Conservation (phyloP, 1,140 invertebrate species). For the Proctacanthus coquilletti region DNA sequence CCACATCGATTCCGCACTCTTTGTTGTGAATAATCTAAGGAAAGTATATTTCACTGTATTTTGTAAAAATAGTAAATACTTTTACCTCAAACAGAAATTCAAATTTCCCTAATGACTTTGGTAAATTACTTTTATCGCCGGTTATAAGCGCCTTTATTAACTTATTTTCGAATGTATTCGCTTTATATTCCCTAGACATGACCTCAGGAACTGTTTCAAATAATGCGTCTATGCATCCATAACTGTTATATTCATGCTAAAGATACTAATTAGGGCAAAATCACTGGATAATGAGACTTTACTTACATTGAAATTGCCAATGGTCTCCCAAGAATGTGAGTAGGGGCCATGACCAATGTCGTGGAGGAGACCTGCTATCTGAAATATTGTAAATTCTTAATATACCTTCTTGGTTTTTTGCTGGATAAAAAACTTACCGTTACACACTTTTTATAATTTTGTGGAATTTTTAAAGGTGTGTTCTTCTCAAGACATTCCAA, state of each 20-base stretch:
- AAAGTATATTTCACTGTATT: background rate
- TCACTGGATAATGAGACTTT: too few species aligned
- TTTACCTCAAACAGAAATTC: constrained; percentile 9
- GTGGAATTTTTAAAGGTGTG: constrained; percentile 12
- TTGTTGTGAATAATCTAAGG: constrained; percentile 48
- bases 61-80: background rate
- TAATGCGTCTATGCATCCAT: constrained; percentile 17
- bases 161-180: too few species aligned
- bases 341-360: constrained; percentile 54
- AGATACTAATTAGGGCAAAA: too few species aligned
- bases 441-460: constrained; percentile 13
- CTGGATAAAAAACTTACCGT: constrained; percentile 5
- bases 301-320: too few species aligned
- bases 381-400: constrained; percentile 13
- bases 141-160: constrained; percentile 20
- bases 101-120: constrained; percentile 3
- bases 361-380: constrained; percentile 50
- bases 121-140: constrained; percentile 9
- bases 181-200: too few species aligned
- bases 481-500: constrained; percentile 15
- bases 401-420: constrained; percentile 8
- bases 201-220: too few species aligned
- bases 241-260: constrained; percentile 15
- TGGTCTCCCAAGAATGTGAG: constrained; percentile 43
- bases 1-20: constrained; percentile 48